Conservation (phyloP, 2,888 invertebrate genomes). For the Drosophila sordidula region DNA sequence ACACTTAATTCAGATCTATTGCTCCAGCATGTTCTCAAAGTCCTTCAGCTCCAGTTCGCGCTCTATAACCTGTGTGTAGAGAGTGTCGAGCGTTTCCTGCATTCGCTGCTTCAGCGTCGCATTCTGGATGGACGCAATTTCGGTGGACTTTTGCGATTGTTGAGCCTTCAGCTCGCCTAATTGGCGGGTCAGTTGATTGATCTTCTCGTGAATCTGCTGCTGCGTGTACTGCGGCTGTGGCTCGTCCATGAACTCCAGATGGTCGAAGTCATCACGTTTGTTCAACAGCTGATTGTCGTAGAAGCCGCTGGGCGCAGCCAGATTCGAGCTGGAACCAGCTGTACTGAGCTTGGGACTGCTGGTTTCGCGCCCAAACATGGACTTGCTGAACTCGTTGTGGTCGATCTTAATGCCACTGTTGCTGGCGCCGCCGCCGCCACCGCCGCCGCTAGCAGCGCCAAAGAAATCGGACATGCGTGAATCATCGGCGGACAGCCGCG, state of each 20-base stretch:
- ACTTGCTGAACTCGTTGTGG: conserved; percentile 82
- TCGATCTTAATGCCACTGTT: conserved; percentile 71
- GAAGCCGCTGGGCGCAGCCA: conserved; percentile 79
- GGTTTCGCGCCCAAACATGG: conserved; percentile 80
- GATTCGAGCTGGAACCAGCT: conserved; percentile 82
- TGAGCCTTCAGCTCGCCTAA: conserved; percentile 91
- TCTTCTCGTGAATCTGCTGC: conserved; percentile 87
- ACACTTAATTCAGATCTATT: conserved; percentile 4
- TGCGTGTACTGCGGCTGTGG: conserved; percentile 82
- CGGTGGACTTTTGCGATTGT: conserved; percentile 91
- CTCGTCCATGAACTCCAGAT: conserved; percentile 78
- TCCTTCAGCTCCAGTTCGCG: conserved; percentile 89
- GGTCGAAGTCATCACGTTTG: conserved; percentile 82
- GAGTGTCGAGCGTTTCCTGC: conserved; percentile 91
- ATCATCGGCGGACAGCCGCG: conserved; percentile 90
- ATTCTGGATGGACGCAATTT: conserved; percentile 94
- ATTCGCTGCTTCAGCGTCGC: conserved; percentile 92
- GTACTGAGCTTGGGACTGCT: conserved; percentile 76
- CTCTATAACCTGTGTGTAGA: conserved; percentile 92
- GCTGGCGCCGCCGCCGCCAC: conserved; percentile 54
- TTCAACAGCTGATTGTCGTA: conserved; percentile 73
- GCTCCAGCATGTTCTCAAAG: conserved; percentile 82
- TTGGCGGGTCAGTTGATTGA: conserved; percentile 90
- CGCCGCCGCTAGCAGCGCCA: conserved; percentile 83
- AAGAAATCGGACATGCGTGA: conserved; percentile 90